Evolutionary conservation across 2,797 vertebrate genomes (phyloP).

Genomic region (Oceanodroma leucorhoa): DNA sequence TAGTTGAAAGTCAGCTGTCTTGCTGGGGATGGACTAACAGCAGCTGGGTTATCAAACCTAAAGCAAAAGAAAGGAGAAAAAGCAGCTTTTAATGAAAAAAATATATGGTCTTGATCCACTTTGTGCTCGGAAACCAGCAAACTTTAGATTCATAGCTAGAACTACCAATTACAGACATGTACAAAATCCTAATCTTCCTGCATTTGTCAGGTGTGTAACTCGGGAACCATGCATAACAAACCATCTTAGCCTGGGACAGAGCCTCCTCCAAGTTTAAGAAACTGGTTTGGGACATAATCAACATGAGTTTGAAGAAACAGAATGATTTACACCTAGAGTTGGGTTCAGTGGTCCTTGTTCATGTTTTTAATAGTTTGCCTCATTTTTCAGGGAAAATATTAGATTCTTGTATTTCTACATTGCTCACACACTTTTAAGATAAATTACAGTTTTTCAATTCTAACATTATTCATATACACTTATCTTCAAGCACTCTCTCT

Average conservation of each 20-base stretch:
- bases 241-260: neutral
- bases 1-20: constrained; percentile 98
- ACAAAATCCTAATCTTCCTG: neutral
- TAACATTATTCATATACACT: neutral
- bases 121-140: neutral
- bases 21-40: constrained; percentile 90
- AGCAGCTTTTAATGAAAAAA: neutral
- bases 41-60: constrained; percentile 99
- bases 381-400: neutral
- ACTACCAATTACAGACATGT: neutral
- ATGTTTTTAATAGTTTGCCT: neutral
- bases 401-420: neutral
- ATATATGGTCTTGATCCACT: neutral
- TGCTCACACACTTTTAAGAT: neutral
- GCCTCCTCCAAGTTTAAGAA: neutral
- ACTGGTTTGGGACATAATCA: neutral
- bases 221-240: neutral
- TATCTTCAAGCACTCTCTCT: neutral
- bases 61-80: neutral
- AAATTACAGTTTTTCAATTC: neutral
- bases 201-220: neutral
- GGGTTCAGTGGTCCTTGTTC: neutral
- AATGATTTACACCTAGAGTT: neutral
- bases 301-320: neutral
- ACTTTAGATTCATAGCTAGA: neutral